Evolutionary conservation across 2,797 vertebrate genomes (phyloP), one percentile per base, ranked within the genome.

Genomic region (Xenops minutus): DNA sequence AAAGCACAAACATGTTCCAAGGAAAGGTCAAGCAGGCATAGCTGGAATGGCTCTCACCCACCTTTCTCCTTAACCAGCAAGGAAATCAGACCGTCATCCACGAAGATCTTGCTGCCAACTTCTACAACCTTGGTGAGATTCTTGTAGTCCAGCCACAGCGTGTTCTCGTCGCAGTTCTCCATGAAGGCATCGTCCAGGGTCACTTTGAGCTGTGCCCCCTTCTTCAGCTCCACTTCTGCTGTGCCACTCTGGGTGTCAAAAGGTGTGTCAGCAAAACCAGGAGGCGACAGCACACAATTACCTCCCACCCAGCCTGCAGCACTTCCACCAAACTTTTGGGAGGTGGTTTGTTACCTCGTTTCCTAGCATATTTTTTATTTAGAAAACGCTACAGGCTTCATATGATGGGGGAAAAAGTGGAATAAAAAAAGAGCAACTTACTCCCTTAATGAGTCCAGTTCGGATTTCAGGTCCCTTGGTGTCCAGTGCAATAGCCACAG

Each of bases 401-500:
- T 8, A 49, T 0, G 0, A 0, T 26, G 2, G 10, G 39, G 12
- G 55, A 68, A 67, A 49, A 34, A 21, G 10, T 0, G 7, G 4
- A 10, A 41, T 14, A 39, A 41, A n/a, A 44, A 61, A 18, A 39
- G 4, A 4, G 6, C 9, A 73, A 98, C 99, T 99, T 96, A 99
- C 99, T 71, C 99, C 99, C 94, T 99, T 99, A 97, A 99, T 99
- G 64, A 99, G 99, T 94, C 99, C 99, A 24, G 99, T 99, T 95
- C 99, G 98, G 97, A 99, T 99, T 98, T 99, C 99, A 69, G 99
- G 99, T 97, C 99, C 99, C 97, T 99, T 99, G 49, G 99, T 99
- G 97, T 99, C 99, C 97, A 99, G 97, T 91, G 99, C 99, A 85
- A 99, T 98, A 87, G 99, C 99, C 82, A 99, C 97, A 14, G 99